Evolutionary conservation across 2,797 vertebrate genomes (phyloP).

Genomic region (Gallinago nigripennis): DNA sequence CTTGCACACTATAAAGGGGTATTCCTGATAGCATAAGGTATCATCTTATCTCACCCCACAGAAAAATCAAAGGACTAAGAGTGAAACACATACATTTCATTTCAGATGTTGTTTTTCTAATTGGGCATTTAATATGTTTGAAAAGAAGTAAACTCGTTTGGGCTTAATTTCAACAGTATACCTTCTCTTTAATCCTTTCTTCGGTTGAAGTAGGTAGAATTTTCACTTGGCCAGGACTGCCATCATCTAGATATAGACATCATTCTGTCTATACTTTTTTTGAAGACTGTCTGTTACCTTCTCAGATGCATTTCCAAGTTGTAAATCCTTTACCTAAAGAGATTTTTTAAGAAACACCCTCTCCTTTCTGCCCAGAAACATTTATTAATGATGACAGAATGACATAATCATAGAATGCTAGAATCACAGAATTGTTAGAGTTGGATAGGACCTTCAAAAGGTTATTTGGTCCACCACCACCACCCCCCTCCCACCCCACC

Average conservation of each 20-base stretch:
- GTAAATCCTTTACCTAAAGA: not conserved
- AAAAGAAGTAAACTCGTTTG: not conserved
- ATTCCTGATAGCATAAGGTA: not conserved
- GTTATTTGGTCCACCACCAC: not conserved
- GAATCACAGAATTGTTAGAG: not conserved
- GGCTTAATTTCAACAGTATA: not conserved
- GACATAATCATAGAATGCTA: not conserved
- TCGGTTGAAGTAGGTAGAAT: not conserved
- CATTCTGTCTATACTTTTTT: not conserved
- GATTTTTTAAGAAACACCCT: not conserved
- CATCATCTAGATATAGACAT: not conserved
- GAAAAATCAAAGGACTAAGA: not conserved
- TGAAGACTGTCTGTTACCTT: not conserved
- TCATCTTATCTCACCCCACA: not conserved
- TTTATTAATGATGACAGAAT: not conserved
- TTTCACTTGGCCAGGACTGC: not conserved
- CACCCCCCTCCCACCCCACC: no score
- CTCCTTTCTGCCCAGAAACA: not conserved
- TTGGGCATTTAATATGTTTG: not conserved
- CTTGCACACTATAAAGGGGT: not conserved
- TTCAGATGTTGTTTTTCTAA: not conserved
- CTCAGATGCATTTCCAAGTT: not conserved
- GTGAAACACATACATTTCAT: not conserved
- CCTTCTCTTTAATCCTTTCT: not conserved
- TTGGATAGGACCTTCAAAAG: not conserved